Evolutionary conservation across 2,888 invertebrate genomes (phyloP).

Genomic region (Isotomurus palustris): DNA sequence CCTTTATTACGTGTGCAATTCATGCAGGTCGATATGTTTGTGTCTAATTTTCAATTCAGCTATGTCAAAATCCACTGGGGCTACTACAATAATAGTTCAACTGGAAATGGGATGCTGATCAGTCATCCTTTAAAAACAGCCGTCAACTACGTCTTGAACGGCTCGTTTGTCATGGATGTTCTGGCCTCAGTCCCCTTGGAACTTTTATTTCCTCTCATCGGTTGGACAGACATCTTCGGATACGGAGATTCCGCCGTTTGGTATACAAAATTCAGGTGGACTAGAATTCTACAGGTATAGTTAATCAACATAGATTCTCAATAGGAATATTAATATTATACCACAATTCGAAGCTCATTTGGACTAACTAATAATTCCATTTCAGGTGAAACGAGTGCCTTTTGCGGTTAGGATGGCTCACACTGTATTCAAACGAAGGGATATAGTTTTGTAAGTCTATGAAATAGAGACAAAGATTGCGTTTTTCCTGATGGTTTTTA

Average conservation of each 20-base stretch:
- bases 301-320: no score
- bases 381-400: constrained; percentile 31
- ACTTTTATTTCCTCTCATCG: constrained; percentile 18
- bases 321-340: no score
- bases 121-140: constrained; percentile 38
- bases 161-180: constrained; percentile 32
- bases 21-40: neutral
- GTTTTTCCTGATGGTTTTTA: no score
- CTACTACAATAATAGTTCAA: constrained; percentile 30
- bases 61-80: constrained; percentile 42
- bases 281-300: constrained; percentile 22
- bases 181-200: constrained; percentile 32
- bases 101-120: constrained; percentile 25
- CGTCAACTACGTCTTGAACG: constrained; percentile 29
- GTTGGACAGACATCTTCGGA: constrained; percentile 19
- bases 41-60: constrained; percentile 11
- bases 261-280: constrained; percentile 36
- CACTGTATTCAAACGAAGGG: constrained; percentile 31
- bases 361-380: no score
- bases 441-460: constrained; percentile 30
- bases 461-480: no score
- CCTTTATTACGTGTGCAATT: no score
- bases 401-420: constrained; percentile 31
- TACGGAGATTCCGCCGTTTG: constrained; percentile 22
- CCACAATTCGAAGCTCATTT: neutral